Evolutionary conservation across 2,113 vertebrate genomes (phyloP), one percentile per base, ranked within the genome.

Genomic region (Muscicapa adusta): DNA sequence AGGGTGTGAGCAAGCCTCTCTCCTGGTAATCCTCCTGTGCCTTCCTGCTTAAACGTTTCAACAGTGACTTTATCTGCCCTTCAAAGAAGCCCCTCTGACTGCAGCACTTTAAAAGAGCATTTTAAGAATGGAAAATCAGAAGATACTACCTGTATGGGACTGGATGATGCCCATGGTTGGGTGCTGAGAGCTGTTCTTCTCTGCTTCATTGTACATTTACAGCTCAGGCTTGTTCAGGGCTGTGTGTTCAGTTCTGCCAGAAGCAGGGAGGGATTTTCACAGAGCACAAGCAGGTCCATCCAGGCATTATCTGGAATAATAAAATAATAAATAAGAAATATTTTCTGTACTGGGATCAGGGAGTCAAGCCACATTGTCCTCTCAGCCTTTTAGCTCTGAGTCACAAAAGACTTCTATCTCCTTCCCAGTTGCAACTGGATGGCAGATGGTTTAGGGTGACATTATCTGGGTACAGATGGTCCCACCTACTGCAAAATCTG

Each of bases 361-460:
- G 26, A 82, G 42, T 57, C 51, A 82, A 75, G 24, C 31, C 62
- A 71, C n/a, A 12, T 34, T 85, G 47, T 47, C 47, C 62, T 51
- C 38, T 87, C 73, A 90, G 80, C 20, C 66, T 75, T 94, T 89
- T 48, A 80, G 36, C 20, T 95, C 76, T 92, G 60, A 93, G 87
- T 82, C 74, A 83, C 34, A 40, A 56, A 85, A 70, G 23, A 33
- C 13, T 60, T 79, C 40, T 82, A 40, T 78, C 74, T 80, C 77
- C 86, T 92, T 93, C 51, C 79, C 81, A 36, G 34, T 9, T 71
- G 42, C 93, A 95, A 88, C 95, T 96, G 95, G 95, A 81, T 90
- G 53, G 85, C 95, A 98, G 95, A 97, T 93, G 96, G 93, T 88
- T 82, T 94, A 93, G 96, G 89, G 83, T 96, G 94, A 84, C 66